A percentile compares a stretch with the other conserved stretches of the same genome.
phyloP scores from a whole-genome alignment of 2,113 vertebrate species.

The Gambusia affinis region DNA sequence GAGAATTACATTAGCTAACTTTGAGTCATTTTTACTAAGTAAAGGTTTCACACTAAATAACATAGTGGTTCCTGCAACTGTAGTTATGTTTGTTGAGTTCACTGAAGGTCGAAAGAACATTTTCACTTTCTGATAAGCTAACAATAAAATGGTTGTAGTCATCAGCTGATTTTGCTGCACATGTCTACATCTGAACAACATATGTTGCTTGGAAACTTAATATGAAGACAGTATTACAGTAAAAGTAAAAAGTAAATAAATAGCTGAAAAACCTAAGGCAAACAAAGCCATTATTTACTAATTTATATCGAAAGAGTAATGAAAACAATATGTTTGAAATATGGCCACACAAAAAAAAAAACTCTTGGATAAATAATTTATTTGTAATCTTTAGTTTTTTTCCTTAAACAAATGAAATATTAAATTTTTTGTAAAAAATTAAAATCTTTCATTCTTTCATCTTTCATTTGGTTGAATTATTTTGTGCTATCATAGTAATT shows the following conservation, averaged over 20 bases:
- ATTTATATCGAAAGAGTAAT: background rate
- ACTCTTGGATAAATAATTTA: too few species aligned
- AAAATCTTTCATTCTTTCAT: too few species aligned
- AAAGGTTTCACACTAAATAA: background rate
- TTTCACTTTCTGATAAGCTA: background rate
- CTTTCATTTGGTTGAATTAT: too few species aligned
- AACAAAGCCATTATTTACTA: background rate
- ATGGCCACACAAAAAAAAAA: background rate
- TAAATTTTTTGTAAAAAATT: too few species aligned
- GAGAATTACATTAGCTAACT: background rate
- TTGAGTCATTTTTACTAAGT: background rate
- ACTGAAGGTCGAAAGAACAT: too few species aligned
- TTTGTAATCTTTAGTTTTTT: too few species aligned
- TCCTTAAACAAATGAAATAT: too few species aligned
- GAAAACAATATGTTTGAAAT: background rate
- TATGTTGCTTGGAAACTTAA: background rate
- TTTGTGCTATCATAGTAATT: background rate
- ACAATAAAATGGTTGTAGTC: background rate
- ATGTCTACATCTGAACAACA: background rate
- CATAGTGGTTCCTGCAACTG: too few species aligned
- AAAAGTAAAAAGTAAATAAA: background rate
- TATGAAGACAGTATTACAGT: background rate
- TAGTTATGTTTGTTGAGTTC: too few species aligned
- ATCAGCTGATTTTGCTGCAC: background rate
- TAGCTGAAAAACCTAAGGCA: background rate